phyloP scores from a whole-genome alignment of 1,140 invertebrate genomes.

The Pristionchus pacificus region DNA sequence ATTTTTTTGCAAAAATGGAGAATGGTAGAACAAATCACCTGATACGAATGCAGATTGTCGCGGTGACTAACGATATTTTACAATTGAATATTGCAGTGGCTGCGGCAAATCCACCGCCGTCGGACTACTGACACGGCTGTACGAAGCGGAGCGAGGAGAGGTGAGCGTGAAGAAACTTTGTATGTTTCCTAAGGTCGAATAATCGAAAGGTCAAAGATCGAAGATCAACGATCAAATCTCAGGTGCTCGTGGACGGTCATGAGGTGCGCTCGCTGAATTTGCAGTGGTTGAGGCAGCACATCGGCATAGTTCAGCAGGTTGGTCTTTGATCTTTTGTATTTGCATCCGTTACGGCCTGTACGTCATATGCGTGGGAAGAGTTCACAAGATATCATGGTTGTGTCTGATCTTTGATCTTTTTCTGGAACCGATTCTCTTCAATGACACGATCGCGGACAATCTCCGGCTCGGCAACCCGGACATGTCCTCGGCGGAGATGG shows the following conservation, averaged over 20 bases:
- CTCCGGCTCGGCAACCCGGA: slow-evolving; percentile 70
- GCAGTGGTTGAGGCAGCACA: neutral
- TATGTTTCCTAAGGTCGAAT: neutral
- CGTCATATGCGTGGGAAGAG: too few species aligned
- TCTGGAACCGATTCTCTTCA: slow-evolving; percentile 74
- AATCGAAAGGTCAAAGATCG: neutral
- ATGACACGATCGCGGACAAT: slow-evolving; percentile 73
- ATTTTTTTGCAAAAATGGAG: too few species aligned
- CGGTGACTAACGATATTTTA: too few species aligned
- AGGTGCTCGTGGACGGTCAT: slow-evolving; percentile 3
- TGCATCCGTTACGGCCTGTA: neutral
- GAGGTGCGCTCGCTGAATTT: neutral
- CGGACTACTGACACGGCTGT: slow-evolving; percentile 59
- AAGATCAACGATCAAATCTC: neutral
- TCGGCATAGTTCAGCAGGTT: neutral
- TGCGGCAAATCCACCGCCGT: slow-evolving; percentile 61
- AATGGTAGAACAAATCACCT: too few species aligned
- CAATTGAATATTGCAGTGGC: slow-evolving; percentile 44
- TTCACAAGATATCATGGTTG: neutral
- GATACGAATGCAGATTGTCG: too few species aligned
- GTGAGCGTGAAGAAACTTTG: slow-evolving; percentile 34
- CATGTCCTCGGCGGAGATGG: slow-evolving; percentile 66
- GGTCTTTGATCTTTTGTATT: neutral
- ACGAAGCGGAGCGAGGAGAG: slow-evolving; percentile 56
- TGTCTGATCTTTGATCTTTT: neutral